These are phyloP conservation scores for Thaumetopoea pityocampa DNA, from an alignment of 1,140 invertebrate genomes.

Conservation along the genomic window DNA sequence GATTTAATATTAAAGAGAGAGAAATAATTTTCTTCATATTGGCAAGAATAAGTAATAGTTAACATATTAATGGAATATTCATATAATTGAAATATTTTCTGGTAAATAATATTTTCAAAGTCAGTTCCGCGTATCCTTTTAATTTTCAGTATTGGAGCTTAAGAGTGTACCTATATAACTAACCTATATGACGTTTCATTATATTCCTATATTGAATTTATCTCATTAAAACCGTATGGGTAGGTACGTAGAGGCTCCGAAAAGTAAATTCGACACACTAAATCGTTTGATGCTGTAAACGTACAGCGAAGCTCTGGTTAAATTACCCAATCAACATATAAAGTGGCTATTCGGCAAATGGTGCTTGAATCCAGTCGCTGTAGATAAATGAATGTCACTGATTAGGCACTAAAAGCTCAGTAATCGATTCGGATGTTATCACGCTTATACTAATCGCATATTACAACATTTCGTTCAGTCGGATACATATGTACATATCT, in stretches of 20 bases:
- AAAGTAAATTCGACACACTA: slow-evolving; percentile 35
- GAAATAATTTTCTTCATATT: no score
- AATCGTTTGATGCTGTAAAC: slow-evolving; percentile 35
- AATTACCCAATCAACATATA: slow-evolving; percentile 56
- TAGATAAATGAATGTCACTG: slow-evolving; percentile 49
- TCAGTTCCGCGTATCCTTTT: no score
- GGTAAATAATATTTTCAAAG: no score
- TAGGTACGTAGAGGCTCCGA: slow-evolving; percentile 8
- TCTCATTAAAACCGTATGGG: not conserved
- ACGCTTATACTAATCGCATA: slow-evolving; percentile 7
- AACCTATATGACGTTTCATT: not conserved
- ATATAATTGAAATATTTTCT: no score
- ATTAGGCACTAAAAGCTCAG: slow-evolving; percentile 44
- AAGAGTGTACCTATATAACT: not conserved
- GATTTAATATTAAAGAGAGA: no score
- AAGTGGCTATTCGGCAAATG: slow-evolving; percentile 38
- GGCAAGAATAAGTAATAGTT: no score
- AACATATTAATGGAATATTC: no score
- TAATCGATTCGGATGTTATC: slow-evolving; percentile 20
- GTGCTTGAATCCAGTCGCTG: slow-evolving; percentile 34
- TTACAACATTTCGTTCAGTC: slow-evolving; percentile 1
- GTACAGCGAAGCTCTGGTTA: slow-evolving; percentile 40
- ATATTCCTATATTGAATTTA: not conserved
- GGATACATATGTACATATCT: slow-evolving; percentile 6
- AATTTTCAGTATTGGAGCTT: no score